Base-by-base conservation (phyloP, 2,113 vertebrate genomes). In the Rhinogobius similis region DNA sequence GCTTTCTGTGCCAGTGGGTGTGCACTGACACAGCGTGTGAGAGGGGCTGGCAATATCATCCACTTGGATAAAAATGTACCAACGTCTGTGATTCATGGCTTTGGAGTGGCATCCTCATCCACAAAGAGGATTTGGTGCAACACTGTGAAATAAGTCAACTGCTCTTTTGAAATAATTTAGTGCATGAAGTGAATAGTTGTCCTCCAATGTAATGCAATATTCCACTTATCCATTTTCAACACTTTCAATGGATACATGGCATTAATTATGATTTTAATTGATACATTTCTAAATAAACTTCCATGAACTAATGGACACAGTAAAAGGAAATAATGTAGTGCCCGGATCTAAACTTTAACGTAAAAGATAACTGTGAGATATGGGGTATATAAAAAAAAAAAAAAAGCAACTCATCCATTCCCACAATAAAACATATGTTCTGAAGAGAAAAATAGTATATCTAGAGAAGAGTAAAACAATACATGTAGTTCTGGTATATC, bases 51-150 rank as follows among this genome's bases (percentile, higher is more conserved):
- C 48, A 20, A 41, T 75, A 41, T 67, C 46, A 16, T 64, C 58
- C 50, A 52, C 55, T 61, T 77, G 62, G 65, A 75, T 0, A 1
- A 44, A 63, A 72, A 76, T 81, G n/a, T 26, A 58, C 64, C 43
- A 78, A 21, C 4, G 5, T 72, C 63, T 77, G 70, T 68, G 69
- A 82, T 78, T 86, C 67, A 73, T 66, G 48, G 59, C 56, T 77
- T 36, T 76, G 65, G 52, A 62, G 67, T 14, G 26, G 39, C 36
- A 65, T 63, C 36, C 64, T 26, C 12, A 41, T 78, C 62, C 48
- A 69, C 39, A 53, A 62, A 75, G 48, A 62, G 0, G 2, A 68
- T 65, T 85, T 64, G 65, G 67, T 68, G 41, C 21, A 52, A 58
- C n/a, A 62, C 43, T 48, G 41, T 50, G 46, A 77, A 81, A 55